Evolutionary conservation across 1,140 invertebrate genomes (phyloP), one percentile per base, ranked within the genome.

Genomic region (Coptotermes formosanus): DNA sequence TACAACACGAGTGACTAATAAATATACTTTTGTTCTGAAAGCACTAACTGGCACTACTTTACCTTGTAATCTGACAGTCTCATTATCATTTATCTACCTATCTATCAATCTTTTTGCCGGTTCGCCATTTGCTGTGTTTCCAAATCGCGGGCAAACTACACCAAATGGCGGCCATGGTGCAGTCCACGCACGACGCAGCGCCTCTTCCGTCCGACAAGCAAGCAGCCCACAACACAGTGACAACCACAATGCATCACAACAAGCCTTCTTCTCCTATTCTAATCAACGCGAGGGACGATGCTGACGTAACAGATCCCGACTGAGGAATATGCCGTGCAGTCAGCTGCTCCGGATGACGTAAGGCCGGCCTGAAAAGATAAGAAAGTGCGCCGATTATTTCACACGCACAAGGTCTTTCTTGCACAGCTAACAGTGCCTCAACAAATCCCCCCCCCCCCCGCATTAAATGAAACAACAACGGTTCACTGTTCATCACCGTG

Each of bases 61-160:
- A 75, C n/a, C 11, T n/a, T 25, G 3, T 75, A 30, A n/a, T 64
- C 38, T 38, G 59, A 6, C 1, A 23, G 12, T 12, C 12, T 21
- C 25, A 25, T 4, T 9, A 75, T 1, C n/a, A 75, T 75, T 25
- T 21, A 30, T 30, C 64, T 82, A 21, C 83, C 82, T 86, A 87
- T 87, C 87, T 87, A 82, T 87, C 86, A 16, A 87, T 86, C 83
- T 86, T 87, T 52, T 64, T 48, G 48, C 87, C 84, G 45, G 86
- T 85, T 25, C 87, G 87, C 87, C 87, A 87, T 87, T 87, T 87
- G 59, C 82, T 87, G 86, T 87, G 87, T 82, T 87, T 87, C 87
- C 87, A 75, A 75, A 75, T 25, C 30, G 64, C 64, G 25, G 25
- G 64, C n/a, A 75, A 75, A 75, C 64, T 75, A 75, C 64, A 75